Percentiles rank a stretch among this genome's conserved stretches.
Conservation (phyloP, 2,888 invertebrate species). For the Nephrotoma guestfalica region DNA sequence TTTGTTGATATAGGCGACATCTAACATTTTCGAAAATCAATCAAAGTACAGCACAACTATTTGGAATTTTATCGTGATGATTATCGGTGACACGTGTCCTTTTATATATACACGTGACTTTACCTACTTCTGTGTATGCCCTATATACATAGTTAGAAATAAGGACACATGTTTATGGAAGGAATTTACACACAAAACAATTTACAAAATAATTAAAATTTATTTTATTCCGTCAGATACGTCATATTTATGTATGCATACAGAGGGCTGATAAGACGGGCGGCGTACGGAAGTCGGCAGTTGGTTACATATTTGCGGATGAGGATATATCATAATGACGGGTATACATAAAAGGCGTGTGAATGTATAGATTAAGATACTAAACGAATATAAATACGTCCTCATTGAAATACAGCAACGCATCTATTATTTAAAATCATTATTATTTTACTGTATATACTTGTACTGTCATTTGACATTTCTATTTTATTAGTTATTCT, state of each 20-base stretch:
- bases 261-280: background rate
- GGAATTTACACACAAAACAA: background rate
- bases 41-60: background rate
- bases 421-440: background rate
- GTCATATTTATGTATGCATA: background rate
- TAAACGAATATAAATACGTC: background rate
- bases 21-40: background rate
- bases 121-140: background rate
- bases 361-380: background rate
- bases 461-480: background rate
- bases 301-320: constrained; percentile 9
- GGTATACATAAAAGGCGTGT: constrained; percentile 2
- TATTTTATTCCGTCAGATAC: background rate
- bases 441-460: background rate
- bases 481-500: background rate
- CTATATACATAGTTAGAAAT: background rate
- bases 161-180: background rate
- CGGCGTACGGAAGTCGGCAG: background rate
- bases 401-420: background rate
- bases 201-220: background rate
- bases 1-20: background rate
- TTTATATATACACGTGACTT: background rate
- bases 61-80: background rate
- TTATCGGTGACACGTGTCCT: background rate
- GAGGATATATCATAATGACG: constrained; percentile 3